Evolutionary conservation across 2,797 vertebrate genomes (phyloP).

Genomic region (Carapus acus): DNA sequence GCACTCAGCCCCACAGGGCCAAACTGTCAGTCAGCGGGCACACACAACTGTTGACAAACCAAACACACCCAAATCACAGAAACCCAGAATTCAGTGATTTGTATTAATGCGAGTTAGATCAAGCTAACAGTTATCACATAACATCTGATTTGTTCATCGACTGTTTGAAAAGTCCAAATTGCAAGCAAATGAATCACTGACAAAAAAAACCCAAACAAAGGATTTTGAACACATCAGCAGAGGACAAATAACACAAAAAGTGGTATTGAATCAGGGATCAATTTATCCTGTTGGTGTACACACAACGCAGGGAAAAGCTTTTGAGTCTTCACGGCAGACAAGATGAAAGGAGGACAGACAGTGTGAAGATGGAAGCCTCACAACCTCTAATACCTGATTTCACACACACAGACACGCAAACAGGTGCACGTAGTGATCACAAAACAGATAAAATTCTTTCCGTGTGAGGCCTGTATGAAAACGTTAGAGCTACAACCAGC

Average conservation of each 20-base stretch:
- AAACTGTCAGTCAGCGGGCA: slow-evolving; percentile 22
- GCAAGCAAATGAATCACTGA: slow-evolving; percentile 22
- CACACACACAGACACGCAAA: slow-evolving; percentile 23
- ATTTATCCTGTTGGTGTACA: slow-evolving; percentile 30
- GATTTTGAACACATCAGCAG: no score
- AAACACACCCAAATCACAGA: slow-evolving; percentile 47
- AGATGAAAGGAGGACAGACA: slow-evolving; percentile 25
- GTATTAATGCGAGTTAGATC: slow-evolving; percentile 33
- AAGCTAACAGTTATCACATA: not conserved
- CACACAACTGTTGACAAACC: slow-evolving; percentile 28
- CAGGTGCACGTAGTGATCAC: no score
- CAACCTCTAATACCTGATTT: slow-evolving; percentile 21
- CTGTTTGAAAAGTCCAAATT: slow-evolving; percentile 20
- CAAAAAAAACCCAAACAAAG: no score
- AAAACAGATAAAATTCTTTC: slow-evolving; percentile 5
- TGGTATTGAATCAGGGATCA: no score
- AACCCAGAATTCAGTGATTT: slow-evolving; percentile 42
- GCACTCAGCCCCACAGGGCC: slow-evolving; percentile 27
- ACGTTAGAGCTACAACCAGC: not conserved
- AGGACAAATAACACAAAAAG: slow-evolving; percentile 28
- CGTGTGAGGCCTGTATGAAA: not conserved
- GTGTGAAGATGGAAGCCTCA: slow-evolving; percentile 31
- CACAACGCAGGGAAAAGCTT: slow-evolving; percentile 30
- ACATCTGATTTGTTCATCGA: slow-evolving; percentile 3
- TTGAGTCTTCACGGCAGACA: slow-evolving; percentile 21